Evolutionary conservation across 2,113 vertebrate genomes (phyloP), one percentile per base, ranked within the genome.

Genomic region (Cavia porcellus): DNA sequence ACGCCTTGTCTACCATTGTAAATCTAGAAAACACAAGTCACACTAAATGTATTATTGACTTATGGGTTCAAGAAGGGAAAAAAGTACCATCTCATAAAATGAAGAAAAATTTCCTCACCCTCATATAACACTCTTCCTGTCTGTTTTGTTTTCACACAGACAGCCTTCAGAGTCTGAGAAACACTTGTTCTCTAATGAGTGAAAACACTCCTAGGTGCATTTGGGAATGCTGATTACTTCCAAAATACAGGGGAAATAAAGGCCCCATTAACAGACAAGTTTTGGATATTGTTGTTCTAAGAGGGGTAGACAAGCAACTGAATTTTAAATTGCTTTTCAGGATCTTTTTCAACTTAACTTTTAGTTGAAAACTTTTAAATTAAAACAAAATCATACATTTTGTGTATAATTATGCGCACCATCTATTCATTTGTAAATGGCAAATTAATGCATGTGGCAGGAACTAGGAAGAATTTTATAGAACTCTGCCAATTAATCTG

Each of bases 181-280:
- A 55, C 28, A 86, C 59, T 91, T 93, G 80, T 93, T 86, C 61
- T 90, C 94, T 97, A 95, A 95, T 92, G 85, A 97, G 80, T 32
- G 68, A 91, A 92, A 94, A 96, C 72, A 93, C 22, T 97, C 86
- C 82, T 72, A 25, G 89, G 94, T 93, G 87, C 75, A 89, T 95
- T 87, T 92, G 77, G 83, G 95, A 84, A 94, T 45, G 62, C 55
- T 80, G 79, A 86, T 79, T 22, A 66, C 85, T 89, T 97, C 80
- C 95, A 89, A 97, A 89, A 74, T 81, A 90, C 45, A 52, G 15
- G 45, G 52, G 57, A 28, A 80, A 95, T 55, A 57, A 95, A 95
- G 93, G 77, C 50, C 30, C 86, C 57, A 87, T 85, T 96, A 94
- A 89, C 68, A 68, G 80, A 28, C 57, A 55, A 96, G 64, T 90